Evolutionary conservation across 2,888 invertebrate genomes (phyloP).

Genomic region (Carpatolechia fugitivella): DNA sequence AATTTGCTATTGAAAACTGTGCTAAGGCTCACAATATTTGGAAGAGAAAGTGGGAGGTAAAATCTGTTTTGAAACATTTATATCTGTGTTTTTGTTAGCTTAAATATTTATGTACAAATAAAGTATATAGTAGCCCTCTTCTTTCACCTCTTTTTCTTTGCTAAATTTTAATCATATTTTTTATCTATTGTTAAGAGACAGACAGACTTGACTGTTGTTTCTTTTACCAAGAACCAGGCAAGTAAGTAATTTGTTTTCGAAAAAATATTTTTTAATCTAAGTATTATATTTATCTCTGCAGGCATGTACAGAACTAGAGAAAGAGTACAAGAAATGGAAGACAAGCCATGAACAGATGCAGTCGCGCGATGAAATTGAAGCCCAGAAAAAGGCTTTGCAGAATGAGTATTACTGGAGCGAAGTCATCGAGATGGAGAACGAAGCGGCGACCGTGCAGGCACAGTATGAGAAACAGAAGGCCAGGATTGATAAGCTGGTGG

Average conservation of each 20-base stretch:
- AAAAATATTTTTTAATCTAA: no score
- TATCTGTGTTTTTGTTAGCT: no score
- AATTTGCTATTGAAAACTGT: slow-evolving; percentile 65
- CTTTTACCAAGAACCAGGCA: no score
- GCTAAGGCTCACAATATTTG: slow-evolving; percentile 57
- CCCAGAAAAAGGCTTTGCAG: slow-evolving; percentile 66
- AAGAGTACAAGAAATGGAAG: slow-evolving; percentile 75
- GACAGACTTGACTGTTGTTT: no score
- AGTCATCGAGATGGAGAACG: slow-evolving; percentile 58
- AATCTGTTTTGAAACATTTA: no score
- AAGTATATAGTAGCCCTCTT: no score
- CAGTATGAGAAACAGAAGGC: slow-evolving; percentile 63
- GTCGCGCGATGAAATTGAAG: slow-evolving; percentile 73
- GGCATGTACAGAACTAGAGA: slow-evolving; percentile 60
- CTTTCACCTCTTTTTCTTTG: no score
- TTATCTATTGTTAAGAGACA: no score
- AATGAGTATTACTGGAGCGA: slow-evolving; percentile 79
- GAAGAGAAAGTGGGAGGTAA: slow-evolving; percentile 71
- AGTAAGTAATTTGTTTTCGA: no score
- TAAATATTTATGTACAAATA: no score
- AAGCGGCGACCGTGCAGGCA: slow-evolving; percentile 55
- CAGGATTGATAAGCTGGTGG: slow-evolving; percentile 56
- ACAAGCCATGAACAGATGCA: slow-evolving; percentile 75
- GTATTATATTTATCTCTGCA: no score
- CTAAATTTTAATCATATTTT: no score